phyloP scores from a whole-genome alignment of 1,140 invertebrate genomes.

The Calliopsis andreniformis region DNA sequence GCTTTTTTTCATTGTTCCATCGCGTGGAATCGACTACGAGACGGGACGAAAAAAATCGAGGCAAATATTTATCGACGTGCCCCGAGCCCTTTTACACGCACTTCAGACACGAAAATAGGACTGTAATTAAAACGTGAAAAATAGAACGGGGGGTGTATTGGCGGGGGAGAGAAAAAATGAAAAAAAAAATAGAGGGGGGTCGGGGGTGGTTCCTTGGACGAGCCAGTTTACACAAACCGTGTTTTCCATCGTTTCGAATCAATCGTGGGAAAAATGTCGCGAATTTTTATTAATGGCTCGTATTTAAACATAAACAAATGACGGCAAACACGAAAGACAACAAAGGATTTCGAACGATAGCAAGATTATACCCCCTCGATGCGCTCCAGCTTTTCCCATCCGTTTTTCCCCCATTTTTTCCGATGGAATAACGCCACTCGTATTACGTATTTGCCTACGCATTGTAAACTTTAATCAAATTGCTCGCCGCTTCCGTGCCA shows the following conservation, averaged over 20 bases:
- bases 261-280: conserved; percentile 19
- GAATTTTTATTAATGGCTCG: conserved; percentile 43
- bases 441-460: conserved; percentile 11
- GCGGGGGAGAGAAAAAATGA: too few species aligned
- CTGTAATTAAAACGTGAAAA: not conserved
- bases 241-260: conserved; percentile 1
- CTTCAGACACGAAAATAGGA: not conserved
- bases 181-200: too few species aligned
- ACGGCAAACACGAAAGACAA: conserved; percentile 23
- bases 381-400: not conserved
- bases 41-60: not conserved
- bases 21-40: conserved; percentile 5
- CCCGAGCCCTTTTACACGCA: not conserved
- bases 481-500: not conserved
- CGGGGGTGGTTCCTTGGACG: not conserved
- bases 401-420: conserved; percentile 7
- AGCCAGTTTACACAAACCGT: conserved; percentile 14
- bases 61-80: conserved; percentile 26
- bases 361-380: conserved; percentile 24
- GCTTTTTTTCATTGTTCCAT: conserved; percentile 27
- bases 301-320: conserved; percentile 25
- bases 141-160: too few species aligned
- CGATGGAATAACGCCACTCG: conserved; percentile 16
- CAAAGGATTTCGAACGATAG: conserved; percentile 32
- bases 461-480: conserved; percentile 42